A percentile compares a stretch with the other conserved stretches of the same genome.
These are phyloP conservation scores for Gracilinanus agilis DNA, from an alignment of 2,113 vertebrate species.

Conservation along the genomic window DNA sequence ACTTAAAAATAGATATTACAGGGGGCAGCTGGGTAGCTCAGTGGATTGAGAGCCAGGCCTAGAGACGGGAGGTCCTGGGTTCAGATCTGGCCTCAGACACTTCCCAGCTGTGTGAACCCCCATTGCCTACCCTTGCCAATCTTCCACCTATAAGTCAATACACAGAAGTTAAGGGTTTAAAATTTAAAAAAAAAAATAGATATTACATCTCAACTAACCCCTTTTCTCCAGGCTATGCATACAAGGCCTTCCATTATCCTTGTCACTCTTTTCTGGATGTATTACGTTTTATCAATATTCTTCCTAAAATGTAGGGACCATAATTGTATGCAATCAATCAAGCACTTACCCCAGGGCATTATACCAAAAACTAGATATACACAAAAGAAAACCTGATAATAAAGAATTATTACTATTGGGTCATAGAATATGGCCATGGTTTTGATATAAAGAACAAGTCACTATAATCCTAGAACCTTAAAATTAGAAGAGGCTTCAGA, in stretches of 20 bases:
- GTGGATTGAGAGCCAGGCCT: too few relatives aligned
- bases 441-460: background rate
- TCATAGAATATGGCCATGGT: slow-evolving; percentile 19
- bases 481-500: background rate
- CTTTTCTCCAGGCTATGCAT: background rate
- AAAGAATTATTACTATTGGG: background rate
- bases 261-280: background rate
- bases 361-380: background rate
- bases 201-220: background rate
- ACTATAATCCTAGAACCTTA: background rate
- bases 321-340: background rate
- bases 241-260: background rate
- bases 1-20: background rate
- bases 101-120: too few relatives aligned
- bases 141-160: too few relatives aligned
- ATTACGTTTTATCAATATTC: background rate
- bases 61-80: too few relatives aligned
- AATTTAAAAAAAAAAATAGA: too few relatives aligned
- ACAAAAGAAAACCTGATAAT: background rate
- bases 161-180: too few relatives aligned
- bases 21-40: too few relatives aligned
- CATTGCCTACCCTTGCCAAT: too few relatives aligned
- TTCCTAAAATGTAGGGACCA: background rate
- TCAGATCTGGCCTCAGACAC: too few relatives aligned
- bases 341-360: background rate